These are phyloP conservation scores for Pyrrhia umbra DNA, from an alignment of 2,888 invertebrate species.

Conservation along the genomic window DNA sequence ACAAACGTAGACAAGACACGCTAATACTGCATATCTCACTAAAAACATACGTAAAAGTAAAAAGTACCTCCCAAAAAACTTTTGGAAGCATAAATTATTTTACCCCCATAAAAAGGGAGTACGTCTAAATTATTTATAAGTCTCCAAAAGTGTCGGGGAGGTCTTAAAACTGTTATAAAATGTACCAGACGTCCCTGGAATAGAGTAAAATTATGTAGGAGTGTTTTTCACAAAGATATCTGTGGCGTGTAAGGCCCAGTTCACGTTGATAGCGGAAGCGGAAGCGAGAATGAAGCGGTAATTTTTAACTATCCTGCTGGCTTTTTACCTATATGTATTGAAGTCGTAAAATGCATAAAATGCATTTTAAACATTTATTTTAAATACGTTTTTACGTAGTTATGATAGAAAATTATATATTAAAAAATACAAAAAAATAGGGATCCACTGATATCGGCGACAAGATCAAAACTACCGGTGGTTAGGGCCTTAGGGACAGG, in stretches of 20 bases:
- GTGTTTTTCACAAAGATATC: conserved; percentile 15
- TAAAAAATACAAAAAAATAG: too few species aligned
- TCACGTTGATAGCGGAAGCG: background rate
- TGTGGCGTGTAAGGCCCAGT: background rate
- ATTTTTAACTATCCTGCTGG: too few species aligned
- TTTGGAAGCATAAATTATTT: conserved; percentile 38
- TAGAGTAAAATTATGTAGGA: conserved; percentile 47
- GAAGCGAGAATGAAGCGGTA: too few species aligned
- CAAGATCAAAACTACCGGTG: too few species aligned
- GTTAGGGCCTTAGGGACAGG: too few species aligned
- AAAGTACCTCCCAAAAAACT: conserved; percentile 13
- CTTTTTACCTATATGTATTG: too few species aligned
- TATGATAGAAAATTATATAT: too few species aligned
- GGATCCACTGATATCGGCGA: too few species aligned
- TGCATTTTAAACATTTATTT: too few species aligned
- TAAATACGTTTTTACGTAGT: too few species aligned
- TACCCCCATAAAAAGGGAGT: conserved; percentile 13
- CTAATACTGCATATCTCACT: conserved; percentile 10
- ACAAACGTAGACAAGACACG: conserved; percentile 17
- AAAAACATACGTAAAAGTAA: conserved; percentile 14
- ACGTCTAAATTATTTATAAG: conserved; percentile 38
- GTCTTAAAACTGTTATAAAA: conserved; percentile 52
- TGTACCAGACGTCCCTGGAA: conserved; percentile 23
- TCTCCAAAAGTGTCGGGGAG: conserved; percentile 16
- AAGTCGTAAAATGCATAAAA: too few species aligned